phyloP scores from a whole-genome alignment of 92 coral and sea anemone species.

The Siderastrea siderea region DNA sequence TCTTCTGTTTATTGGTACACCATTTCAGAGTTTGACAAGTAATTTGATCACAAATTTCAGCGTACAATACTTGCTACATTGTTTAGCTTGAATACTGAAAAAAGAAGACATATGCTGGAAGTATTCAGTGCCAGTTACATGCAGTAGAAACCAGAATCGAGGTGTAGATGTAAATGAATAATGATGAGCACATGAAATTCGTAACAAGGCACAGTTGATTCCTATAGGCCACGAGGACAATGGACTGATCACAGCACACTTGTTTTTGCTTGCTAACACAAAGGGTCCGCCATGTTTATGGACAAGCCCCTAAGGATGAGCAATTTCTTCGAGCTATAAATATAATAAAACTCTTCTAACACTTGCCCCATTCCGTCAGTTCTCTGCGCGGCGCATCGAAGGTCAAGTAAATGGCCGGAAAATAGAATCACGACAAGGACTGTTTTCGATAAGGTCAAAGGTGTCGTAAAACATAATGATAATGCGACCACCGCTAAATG shows the following conservation, averaged over 20 bases:
- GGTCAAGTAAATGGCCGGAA: not conserved
- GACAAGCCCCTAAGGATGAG: not conserved
- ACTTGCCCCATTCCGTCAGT: not conserved
- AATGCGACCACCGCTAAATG: slow-evolving; percentile 3
- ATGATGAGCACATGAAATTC: slow-evolving; percentile 19
- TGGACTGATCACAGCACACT: slow-evolving; percentile 1
- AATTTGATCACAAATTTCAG: too few relatives aligned
- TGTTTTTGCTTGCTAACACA: not conserved
- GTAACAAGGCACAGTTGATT: not conserved
- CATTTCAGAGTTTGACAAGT: too few relatives aligned
- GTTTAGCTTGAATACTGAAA: too few relatives aligned
- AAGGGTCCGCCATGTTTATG: slow-evolving; percentile 25
- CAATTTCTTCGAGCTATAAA: not conserved
- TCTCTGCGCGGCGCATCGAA: not conserved
- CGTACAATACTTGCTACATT: too few relatives aligned
- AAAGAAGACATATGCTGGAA: too few relatives aligned
- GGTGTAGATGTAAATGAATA: not conserved
- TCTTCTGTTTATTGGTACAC: too few relatives aligned
- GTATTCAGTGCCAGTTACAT: too few relatives aligned
- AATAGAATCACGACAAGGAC: not conserved
- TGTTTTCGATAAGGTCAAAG: slow-evolving; percentile 45
- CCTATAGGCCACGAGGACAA: slow-evolving; percentile 10
- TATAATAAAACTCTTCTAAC: not conserved
- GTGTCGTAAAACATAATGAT: slow-evolving; percentile 29
- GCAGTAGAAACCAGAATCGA: too few relatives aligned